Evolutionary conservation across 2,113 vertebrate species (phyloP).

Genomic region (Tonatia bakeri): DNA sequence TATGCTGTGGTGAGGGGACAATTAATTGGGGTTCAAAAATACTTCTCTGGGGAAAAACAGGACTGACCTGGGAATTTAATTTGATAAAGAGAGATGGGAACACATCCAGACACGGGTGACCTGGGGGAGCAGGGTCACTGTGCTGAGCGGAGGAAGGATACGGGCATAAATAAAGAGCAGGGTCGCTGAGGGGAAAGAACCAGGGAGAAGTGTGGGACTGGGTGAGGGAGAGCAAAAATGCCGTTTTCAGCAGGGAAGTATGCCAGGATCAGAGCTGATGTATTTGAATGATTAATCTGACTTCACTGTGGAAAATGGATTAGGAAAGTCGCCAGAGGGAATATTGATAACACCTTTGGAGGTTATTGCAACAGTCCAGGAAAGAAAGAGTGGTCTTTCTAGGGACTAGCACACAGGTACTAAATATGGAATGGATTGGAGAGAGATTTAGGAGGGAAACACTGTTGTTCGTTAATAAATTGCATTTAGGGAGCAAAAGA

Average conservation of each 20-base stretch:
- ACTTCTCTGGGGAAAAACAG: neutral
- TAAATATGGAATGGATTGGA: neutral
- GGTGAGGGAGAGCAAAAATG: neutral
- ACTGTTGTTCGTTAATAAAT: neutral
- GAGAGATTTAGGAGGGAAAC: neutral
- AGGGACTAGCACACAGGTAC: neutral
- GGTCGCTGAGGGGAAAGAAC: neutral
- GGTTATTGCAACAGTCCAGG: neutral
- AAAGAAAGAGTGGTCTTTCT: neutral
- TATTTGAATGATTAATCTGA: neutral
- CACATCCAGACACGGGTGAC: neutral
- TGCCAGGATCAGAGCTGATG: neutral
- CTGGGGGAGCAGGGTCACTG: neutral
- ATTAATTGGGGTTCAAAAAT: neutral
- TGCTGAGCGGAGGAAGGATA: neutral
- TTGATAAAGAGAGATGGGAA: neutral
- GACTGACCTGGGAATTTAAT: neutral
- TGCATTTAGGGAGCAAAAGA: neutral
- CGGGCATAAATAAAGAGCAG: neutral
- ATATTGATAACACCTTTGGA: neutral
- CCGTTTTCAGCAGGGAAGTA: neutral
- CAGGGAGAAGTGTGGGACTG: neutral
- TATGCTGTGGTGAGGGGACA: accelerated
- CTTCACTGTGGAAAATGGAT: slow-evolving; percentile 11
- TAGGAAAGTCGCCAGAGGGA: neutral